Evolutionary conservation across 2,113 vertebrate genomes (phyloP).

Genomic region (Pygoscelis antarcticus): DNA sequence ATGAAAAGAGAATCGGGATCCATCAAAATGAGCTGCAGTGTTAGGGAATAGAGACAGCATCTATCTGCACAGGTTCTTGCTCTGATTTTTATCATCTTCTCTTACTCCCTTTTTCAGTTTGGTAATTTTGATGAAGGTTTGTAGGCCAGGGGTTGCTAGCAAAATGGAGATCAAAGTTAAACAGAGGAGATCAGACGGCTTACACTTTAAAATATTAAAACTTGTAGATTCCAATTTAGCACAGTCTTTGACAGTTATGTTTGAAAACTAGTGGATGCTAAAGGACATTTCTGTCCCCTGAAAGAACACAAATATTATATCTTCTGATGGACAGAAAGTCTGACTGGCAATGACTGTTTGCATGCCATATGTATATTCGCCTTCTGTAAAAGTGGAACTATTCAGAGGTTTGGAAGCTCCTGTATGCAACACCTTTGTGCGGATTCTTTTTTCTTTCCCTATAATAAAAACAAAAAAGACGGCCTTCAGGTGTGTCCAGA

Average conservation of each 20-base stretch:
- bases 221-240: background rate
- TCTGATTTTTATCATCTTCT: background rate
- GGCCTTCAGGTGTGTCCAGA: slow-evolving; percentile 52
- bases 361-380: rapidly evolving
- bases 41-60: background rate
- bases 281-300: background rate
- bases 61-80: background rate
- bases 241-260: background rate
- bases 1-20: background rate
- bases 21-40: background rate
- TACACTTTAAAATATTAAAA: background rate
- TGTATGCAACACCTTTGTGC: background rate
- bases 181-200: background rate
- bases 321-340: background rate
- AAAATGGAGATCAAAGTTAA: background rate
- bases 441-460: background rate
- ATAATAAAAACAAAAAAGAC: background rate
- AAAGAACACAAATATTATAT: background rate
- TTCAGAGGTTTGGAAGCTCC: background rate
- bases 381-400: background rate
- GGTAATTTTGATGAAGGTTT: background rate
- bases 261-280: background rate
- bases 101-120: background rate
- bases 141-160: background rate
- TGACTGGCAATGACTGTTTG: background rate